phyloP scores from a whole-genome alignment of 2,113 vertebrate genomes.

The Takifugu flavidus region DNA sequence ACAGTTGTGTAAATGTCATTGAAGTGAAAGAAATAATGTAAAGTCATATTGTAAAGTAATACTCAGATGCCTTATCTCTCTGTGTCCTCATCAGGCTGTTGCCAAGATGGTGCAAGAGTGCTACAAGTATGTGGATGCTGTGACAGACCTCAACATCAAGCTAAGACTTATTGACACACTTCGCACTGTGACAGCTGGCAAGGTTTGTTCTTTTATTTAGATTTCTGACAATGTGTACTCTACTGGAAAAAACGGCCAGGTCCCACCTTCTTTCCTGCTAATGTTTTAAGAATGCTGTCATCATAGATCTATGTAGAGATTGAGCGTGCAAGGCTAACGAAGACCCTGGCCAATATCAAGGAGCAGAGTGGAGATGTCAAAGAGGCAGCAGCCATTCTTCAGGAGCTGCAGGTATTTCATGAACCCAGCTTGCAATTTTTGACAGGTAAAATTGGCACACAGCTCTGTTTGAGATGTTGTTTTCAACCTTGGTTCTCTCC shows the following conservation, averaged over 20 bases:
- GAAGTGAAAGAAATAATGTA: no score
- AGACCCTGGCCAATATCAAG: conserved; percentile 91
- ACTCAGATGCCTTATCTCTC: conserved; percentile 1
- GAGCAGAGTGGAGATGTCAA: conserved; percentile 92
- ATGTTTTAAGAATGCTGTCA: neutral
- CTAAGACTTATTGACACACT: conserved; percentile 94
- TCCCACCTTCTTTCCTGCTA: no score
- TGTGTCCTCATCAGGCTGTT: conserved; percentile 81
- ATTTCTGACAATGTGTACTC: neutral
- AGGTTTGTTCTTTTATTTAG: conserved; percentile 69
- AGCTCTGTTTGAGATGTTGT: neutral
- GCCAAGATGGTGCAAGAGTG: conserved; percentile 99
- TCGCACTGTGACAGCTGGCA: conserved; percentile 95
- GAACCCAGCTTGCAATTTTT: no score
- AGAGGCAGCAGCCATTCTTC: conserved; percentile 93
- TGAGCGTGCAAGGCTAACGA: conserved; percentile 92
- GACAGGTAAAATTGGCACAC: neutral
- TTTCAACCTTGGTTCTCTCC: no score
- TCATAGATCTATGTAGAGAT: conserved; percentile 98
- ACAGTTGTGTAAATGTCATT: no score
- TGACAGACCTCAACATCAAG: conserved; percentile 90
- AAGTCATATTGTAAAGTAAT: no score
- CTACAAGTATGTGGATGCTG: conserved; percentile 87
- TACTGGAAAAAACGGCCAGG: neutral
- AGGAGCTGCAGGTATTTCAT: conserved; percentile 88